Conservation (phyloP, 2,797 vertebrate genomes). For the Vespertilio murinus region DNA sequence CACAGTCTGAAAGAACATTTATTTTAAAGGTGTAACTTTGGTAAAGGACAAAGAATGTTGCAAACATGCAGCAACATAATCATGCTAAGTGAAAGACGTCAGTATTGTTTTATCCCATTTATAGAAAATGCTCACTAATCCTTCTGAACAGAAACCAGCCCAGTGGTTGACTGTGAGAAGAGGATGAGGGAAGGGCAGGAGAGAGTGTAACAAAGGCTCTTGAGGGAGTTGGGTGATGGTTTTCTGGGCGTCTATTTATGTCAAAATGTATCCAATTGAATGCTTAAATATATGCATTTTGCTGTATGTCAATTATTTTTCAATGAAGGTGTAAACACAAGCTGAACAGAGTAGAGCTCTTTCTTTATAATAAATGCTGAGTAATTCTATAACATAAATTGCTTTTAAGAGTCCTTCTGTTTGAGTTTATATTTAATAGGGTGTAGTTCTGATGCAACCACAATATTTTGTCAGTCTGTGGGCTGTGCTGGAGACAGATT, state of each 20-base stretch:
- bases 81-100: neutral
- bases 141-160: neutral
- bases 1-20: neutral
- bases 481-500: slow-evolving; percentile 18
- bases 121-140: neutral
- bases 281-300: neutral
- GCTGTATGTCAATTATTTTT: neutral
- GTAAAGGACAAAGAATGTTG: neutral
- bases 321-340: neutral
- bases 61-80: neutral
- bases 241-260: neutral
- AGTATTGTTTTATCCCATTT: neutral
- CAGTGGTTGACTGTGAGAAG: neutral
- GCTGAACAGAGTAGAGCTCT: neutral
- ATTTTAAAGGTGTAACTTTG: neutral
- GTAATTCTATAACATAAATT: slow-evolving; percentile 24
- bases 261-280: neutral
- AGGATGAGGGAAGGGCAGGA: too few relatives aligned
- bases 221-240: neutral
- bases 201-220: neutral
- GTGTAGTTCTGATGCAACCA: slow-evolving; percentile 41
- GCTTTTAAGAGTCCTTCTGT: neutral
- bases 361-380: slow-evolving; percentile 14
- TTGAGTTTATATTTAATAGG: slow-evolving; percentile 51
- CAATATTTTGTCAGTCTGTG: slow-evolving; percentile 55